Conservation (phyloP, 2,113 vertebrate species). For the Elephas maximus region DNA sequence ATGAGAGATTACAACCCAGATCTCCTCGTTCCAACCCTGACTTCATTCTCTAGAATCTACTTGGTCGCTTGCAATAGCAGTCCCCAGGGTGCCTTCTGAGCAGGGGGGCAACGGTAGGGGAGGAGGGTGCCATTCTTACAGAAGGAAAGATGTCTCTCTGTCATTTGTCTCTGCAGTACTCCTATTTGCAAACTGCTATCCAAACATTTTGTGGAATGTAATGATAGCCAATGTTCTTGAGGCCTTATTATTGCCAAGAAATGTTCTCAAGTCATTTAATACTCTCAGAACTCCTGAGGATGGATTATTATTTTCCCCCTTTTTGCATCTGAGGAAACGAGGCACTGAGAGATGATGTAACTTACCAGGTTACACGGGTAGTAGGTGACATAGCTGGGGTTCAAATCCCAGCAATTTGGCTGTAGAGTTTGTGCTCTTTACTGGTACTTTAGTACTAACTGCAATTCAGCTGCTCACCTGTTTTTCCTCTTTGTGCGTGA, state of each 20-base stretch:
- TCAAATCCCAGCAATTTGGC: background rate
- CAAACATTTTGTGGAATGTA: background rate
- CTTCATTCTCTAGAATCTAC: background rate
- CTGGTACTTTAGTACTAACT: background rate
- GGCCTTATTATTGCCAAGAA: background rate
- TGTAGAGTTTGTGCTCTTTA: background rate
- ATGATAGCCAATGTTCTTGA: slow-evolving; percentile 8
- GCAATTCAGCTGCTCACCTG: background rate
- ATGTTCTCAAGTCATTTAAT: slow-evolving; percentile 19
- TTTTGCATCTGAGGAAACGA: background rate
- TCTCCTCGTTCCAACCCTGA: background rate
- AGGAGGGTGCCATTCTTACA: background rate
- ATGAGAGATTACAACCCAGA: background rate
- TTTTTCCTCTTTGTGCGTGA: background rate
- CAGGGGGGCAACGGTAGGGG: too few relatives aligned
- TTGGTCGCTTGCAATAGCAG: background rate
- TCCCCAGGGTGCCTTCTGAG: rapidly evolving
- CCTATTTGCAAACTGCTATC: background rate
- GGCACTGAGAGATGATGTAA: background rate
- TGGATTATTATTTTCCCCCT: background rate
- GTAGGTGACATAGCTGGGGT: background rate
- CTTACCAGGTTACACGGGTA: background rate
- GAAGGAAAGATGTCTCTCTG: background rate
- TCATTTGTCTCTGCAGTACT: background rate
- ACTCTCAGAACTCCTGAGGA: background rate